Percentiles rank a stretch among this genome's conserved stretches.
phyloP scores from a whole-genome alignment of 2,888 invertebrate species.

The Archips xylosteana region DNA sequence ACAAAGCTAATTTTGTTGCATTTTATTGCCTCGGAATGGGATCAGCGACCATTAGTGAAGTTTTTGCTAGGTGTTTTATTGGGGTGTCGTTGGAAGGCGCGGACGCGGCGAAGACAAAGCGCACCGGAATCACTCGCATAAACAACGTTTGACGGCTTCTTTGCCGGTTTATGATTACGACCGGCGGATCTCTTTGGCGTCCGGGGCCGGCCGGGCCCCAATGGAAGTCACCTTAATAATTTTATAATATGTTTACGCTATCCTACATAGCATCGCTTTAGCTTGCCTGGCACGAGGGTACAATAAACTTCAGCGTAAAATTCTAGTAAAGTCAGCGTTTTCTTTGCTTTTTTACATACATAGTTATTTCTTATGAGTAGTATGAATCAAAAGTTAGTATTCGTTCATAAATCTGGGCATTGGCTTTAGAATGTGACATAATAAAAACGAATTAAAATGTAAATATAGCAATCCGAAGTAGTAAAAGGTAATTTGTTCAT shows the following conservation, averaged over 20 bases:
- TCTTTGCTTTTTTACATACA: no score
- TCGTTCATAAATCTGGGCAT: neutral
- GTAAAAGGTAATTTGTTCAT: constrained; percentile 55
- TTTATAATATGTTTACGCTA: neutral
- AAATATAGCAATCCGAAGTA: constrained; percentile 14
- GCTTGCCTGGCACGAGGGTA: neutral
- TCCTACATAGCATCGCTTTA: neutral
- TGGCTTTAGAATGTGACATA: neutral
- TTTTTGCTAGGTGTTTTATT: constrained; percentile 85
- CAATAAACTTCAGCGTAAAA: no score
- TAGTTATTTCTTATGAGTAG: no score
- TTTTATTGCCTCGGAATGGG: constrained; percentile 83
- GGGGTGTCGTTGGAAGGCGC: constrained; percentile 83
- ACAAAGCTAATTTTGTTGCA: constrained; percentile 85
- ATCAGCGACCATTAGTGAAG: constrained; percentile 79
- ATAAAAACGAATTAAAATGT: neutral
- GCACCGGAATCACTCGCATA: constrained; percentile 78
- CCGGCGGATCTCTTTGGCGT: constrained; percentile 44
- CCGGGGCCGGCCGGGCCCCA: constrained; percentile 12
- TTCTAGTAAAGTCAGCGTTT: no score
- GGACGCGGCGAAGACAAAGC: constrained; percentile 77
- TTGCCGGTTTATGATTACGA: constrained; percentile 74
- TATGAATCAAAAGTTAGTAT: no score
- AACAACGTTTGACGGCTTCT: constrained; percentile 81
- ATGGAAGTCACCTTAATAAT: constrained; percentile 18